Percentiles rank a stretch among this genome's conserved stretches.
These are phyloP conservation scores for Calliopsis andreniformis DNA, from an alignment of 1,140 invertebrate species.

Conservation along the genomic window DNA sequence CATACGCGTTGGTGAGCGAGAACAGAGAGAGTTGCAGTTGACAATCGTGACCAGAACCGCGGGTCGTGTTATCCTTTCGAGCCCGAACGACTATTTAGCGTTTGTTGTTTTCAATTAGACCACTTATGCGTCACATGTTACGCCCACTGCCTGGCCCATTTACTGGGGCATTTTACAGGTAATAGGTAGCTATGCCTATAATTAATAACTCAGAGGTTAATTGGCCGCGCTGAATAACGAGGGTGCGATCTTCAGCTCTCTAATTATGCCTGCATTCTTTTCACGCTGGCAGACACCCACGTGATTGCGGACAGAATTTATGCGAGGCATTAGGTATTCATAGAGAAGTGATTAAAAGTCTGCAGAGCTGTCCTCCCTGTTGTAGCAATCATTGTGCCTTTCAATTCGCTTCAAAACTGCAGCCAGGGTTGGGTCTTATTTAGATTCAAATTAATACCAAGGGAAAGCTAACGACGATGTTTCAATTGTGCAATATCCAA, in stretches of 20 bases:
- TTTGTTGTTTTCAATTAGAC: slow-evolving; percentile 50
- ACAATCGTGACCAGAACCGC: slow-evolving; percentile 8
- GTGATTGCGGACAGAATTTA: background rate
- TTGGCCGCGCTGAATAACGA: background rate
- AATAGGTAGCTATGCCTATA: background rate
- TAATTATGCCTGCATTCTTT: background rate
- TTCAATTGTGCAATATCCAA: too few relatives aligned
- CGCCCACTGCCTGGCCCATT: background rate
- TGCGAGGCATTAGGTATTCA: background rate
- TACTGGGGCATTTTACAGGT: background rate
- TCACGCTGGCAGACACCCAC: background rate
- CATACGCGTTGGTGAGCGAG: background rate
- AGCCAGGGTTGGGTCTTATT: too few relatives aligned
- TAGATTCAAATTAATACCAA: too few relatives aligned
- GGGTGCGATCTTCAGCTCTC: background rate
- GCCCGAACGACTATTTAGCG: slow-evolving; percentile 17
- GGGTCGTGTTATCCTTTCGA: slow-evolving; percentile 26
- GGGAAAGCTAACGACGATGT: too few relatives aligned
- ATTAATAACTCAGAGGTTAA: slow-evolving; percentile 27
- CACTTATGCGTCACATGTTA: background rate
- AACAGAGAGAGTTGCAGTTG: slow-evolving; percentile 22
- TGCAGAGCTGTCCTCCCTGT: background rate
- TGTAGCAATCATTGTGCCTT: background rate
- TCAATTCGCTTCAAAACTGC: too few relatives aligned
- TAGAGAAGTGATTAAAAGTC: background rate